Evolutionary conservation across 2,797 vertebrate species (phyloP), one percentile per base, ranked within the genome.

Genomic region (Xenopus petersii): DNA sequence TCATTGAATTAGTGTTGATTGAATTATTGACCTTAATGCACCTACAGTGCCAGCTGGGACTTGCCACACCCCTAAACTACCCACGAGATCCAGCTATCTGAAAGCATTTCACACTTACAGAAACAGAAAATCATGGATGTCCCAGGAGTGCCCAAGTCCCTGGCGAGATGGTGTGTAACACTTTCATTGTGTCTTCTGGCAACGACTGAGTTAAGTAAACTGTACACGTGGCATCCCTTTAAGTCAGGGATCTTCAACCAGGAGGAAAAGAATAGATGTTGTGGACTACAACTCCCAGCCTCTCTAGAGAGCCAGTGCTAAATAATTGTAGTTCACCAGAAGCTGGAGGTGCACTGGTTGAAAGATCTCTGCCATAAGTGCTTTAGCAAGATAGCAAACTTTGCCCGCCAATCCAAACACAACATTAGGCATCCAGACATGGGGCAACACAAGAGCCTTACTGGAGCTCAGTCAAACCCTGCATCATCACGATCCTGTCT

Each of bases 401-500:
- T 26, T 24, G 70, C 56, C 58, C 17, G 46, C 64, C 63, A 21
- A 55, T 78, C 70, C 64, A 30, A 33, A n/a, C 56, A 48, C 48
- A 63, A 63, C 16, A 55, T 48, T 36, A 55, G 30, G 33, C 13
- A 62, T 65, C 71, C 54, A 61, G 16, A 30, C 71, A 58, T 74
- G 47, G 30, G 64, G 62, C n/a, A 69, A 69, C 54, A 67, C 58
- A 58, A 42, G 26, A 24, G n/a, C n/a, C 16, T 56, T 70, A 56
- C 56, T 73, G 59, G 65, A 48, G 71, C 66, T 64, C 70, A 67
- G 75, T 21, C 49, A 69, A 62, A 48, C 64, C 54, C 70, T 60
- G 74, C 36, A 63, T 55, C 67, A 56, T 56, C 2, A 26, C 1
- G 64, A 67, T 74, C 72, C 36, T 12, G 15, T 30, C 13, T 12